Evolutionary conservation across 1,140 invertebrate species (phyloP).

Genomic region (Batillaria attramentaria): DNA sequence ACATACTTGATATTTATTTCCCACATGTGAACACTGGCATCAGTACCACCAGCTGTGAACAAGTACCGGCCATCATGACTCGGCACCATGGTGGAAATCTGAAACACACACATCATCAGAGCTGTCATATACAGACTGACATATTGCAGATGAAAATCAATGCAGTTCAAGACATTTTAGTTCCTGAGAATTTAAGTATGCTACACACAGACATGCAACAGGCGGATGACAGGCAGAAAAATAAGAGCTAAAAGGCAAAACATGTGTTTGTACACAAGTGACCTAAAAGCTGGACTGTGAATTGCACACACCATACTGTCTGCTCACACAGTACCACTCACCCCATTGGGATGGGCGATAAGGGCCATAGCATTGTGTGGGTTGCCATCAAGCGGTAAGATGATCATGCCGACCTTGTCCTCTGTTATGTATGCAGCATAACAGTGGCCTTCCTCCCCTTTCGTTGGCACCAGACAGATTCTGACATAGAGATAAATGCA

Average conservation of each 20-base stretch:
- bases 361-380: slow-evolving; percentile 80
- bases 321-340: slow-evolving; percentile 40
- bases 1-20: slow-evolving; percentile 75
- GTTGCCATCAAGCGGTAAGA: slow-evolving; percentile 81
- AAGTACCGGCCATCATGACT: slow-evolving; percentile 73
- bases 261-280: too few species aligned
- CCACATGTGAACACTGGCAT: slow-evolving; percentile 77
- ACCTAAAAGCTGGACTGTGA: too few species aligned
- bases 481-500: too few species aligned
- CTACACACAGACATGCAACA: too few species aligned
- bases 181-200: too few species aligned
- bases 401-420: slow-evolving; percentile 80
- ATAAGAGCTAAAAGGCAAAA: too few species aligned
- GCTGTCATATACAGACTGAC: background rate
- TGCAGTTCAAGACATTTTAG: slow-evolving; percentile 4
- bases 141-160: background rate
- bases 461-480: slow-evolving; percentile 62
- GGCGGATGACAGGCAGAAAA: too few species aligned
- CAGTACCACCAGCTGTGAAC: slow-evolving; percentile 76
- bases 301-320: background rate
- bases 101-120: slow-evolving; percentile 26
- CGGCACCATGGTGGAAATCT: slow-evolving; percentile 65
- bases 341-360: slow-evolving; percentile 77
- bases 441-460: slow-evolving; percentile 52
- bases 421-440: slow-evolving; percentile 79